Evolutionary conservation across 2,888 invertebrate species (phyloP).

Genomic region (Bibio marci): DNA sequence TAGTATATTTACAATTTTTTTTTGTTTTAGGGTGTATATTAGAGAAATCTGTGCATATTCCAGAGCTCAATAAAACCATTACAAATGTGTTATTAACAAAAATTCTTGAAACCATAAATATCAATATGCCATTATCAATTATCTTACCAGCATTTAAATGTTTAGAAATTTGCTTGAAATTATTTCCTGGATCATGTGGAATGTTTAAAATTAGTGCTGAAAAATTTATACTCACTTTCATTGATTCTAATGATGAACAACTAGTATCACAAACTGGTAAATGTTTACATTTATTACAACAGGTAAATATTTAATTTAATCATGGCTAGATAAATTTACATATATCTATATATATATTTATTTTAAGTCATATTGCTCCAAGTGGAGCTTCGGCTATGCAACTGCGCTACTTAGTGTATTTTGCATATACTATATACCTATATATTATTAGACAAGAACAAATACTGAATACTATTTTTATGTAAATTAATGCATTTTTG

Average conservation of each 20-base stretch:
- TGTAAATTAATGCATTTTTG: no score
- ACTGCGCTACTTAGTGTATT: no score
- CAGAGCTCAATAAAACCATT: slow-evolving; percentile 18
- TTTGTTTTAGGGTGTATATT: slow-evolving; percentile 13
- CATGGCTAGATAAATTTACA: no score
- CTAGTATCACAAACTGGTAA: slow-evolving; percentile 15
- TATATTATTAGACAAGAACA: no score
- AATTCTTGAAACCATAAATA: slow-evolving; percentile 14
- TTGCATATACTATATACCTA: no score
- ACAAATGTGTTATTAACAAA: slow-evolving; percentile 14
- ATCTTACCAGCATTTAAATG: slow-evolving; percentile 15
- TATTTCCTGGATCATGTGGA: slow-evolving; percentile 18
- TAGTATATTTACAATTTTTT: no score
- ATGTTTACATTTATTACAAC: slow-evolving; percentile 21
- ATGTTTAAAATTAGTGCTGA: slow-evolving; percentile 15
- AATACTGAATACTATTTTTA: no score
- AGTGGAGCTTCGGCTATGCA: no score
- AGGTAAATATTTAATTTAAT: slow-evolving; percentile 13
- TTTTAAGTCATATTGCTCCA: no score
- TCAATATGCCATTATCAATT: slow-evolving; percentile 8
- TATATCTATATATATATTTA: no score
- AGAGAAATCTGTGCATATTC: slow-evolving; percentile 13
- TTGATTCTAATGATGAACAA: slow-evolving; percentile 14
- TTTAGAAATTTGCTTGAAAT: slow-evolving; percentile 16
- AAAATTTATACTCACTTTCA: slow-evolving; percentile 15